phyloP scores from a whole-genome alignment of 1,140 invertebrate species.

The Trichomalopsis sarcophagae region DNA sequence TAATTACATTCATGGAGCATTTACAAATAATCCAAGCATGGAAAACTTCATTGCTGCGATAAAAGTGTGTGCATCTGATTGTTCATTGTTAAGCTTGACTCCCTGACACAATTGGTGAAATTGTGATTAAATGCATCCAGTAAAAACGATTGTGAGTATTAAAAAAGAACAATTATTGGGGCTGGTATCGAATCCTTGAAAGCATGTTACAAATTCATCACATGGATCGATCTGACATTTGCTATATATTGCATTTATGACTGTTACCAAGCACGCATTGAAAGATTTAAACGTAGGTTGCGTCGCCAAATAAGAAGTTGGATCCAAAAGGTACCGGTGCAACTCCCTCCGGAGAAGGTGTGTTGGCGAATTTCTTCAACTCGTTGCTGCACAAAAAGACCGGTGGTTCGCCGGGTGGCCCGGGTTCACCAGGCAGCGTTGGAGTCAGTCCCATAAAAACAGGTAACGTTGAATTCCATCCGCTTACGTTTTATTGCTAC shows the following conservation, averaged over 20 bases:
- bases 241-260: constrained; percentile 36
- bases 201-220: constrained; percentile 51
- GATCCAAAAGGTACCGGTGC: constrained; percentile 72
- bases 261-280: constrained; percentile 53
- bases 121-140: constrained; percentile 33
- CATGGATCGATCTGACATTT: constrained; percentile 53
- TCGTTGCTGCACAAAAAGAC: constrained; percentile 95
- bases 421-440: constrained; percentile 70
- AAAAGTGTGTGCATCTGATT: constrained; percentile 33
- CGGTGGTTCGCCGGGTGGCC: constrained; percentile 76
- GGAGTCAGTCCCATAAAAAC: constrained; percentile 68
- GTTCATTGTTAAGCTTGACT: constrained; percentile 45
- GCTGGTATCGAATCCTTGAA: constrained; percentile 28
- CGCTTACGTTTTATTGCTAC: background rate
- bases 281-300: constrained; percentile 64
- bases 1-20: background rate
- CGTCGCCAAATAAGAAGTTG: constrained; percentile 72
- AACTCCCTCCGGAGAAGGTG: constrained; percentile 90
- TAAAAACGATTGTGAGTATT: constrained; percentile 42
- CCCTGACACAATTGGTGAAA: constrained; percentile 25
- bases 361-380: constrained; percentile 98
- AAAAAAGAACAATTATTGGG: constrained; percentile 8
- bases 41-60: background rate
- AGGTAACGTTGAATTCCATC: constrained; percentile 55
- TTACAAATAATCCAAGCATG: constrained; percentile 34